Percentiles rank a stretch among this genome's conserved stretches.
Evolutionary conservation across 2,113 vertebrate genomes (phyloP).

Genomic region (Aptenodytes patagonicus): DNA sequence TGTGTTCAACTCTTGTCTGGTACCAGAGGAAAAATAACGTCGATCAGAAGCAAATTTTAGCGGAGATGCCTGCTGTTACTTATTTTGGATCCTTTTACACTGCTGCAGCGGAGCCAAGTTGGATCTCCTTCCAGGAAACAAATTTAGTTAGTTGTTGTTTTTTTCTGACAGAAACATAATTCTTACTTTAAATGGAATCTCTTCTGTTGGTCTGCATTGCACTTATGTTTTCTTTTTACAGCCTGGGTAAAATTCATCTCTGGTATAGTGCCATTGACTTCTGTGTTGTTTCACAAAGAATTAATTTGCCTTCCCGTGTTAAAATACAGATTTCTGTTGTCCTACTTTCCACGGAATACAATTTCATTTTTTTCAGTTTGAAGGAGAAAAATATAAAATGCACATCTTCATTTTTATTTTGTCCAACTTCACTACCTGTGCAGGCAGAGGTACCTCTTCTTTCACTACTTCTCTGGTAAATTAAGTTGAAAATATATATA

Average conservation of each 20-base stretch:
- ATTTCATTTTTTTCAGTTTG: background rate
- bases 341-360: background rate
- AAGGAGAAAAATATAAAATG: background rate
- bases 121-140: slow-evolving; percentile 44
- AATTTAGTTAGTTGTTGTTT: slow-evolving; percentile 31
- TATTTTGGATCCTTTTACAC: slow-evolving; percentile 51
- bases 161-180: slow-evolving; percentile 44
- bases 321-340: slow-evolving; percentile 14
- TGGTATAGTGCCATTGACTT: slow-evolving; percentile 26
- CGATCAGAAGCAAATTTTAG: slow-evolving; percentile 37
- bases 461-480: background rate
- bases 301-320: slow-evolving; percentile 31
- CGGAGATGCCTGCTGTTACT: slow-evolving; percentile 47
- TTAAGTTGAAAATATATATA: background rate
- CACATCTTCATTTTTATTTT: background rate
- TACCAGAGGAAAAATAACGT: slow-evolving; percentile 21
- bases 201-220: slow-evolving; percentile 26
- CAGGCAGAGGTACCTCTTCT: background rate
- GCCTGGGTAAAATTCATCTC: background rate
- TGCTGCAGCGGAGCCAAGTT: background rate
- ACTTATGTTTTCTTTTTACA: slow-evolving; percentile 40
- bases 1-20: background rate
- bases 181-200: slow-evolving; percentile 33
- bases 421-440: background rate
- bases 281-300: slow-evolving; percentile 49